These are phyloP conservation scores for Sthenelais limicola DNA, from an alignment of 2,888 invertebrate species.

Conservation along the genomic window DNA sequence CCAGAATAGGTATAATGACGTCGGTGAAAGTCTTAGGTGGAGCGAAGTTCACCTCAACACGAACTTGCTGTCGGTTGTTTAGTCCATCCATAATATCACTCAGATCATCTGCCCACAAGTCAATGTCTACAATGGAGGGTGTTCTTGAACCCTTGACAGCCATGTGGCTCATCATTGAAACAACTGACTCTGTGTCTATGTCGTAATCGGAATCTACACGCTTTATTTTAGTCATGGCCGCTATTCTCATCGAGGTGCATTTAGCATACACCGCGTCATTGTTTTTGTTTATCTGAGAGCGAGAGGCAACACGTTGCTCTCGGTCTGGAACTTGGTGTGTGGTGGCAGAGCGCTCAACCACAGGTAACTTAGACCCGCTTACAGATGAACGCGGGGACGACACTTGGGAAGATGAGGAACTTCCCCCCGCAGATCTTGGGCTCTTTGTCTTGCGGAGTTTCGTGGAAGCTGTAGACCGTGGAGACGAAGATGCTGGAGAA, in stretches of 20 bases:
- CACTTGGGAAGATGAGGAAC: constrained; percentile 21
- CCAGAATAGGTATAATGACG: constrained; percentile 16
- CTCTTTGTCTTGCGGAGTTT: not conserved
- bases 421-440: constrained; percentile 12
- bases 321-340: too few species aligned
- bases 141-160: constrained; percentile 28
- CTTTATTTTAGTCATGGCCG: constrained; percentile 10
- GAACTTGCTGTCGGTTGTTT: too few species aligned
- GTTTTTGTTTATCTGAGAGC: not conserved
- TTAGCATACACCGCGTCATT: constrained; percentile 30
- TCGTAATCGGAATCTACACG: constrained; percentile 3
- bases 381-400: constrained; percentile 21
- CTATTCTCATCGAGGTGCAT: constrained; percentile 29
- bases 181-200: constrained; percentile 8
- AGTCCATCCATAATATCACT: too few species aligned
- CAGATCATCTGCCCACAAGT: constrained; percentile 6
- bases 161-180: constrained; percentile 10
- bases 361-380: too few species aligned
- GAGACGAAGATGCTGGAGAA: not conserved
- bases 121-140: constrained; percentile 9
- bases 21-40: not conserved
- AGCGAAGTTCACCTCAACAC: not conserved
- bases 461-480: too few species aligned
- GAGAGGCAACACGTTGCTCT: too few species aligned
- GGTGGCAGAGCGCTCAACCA: too few species aligned